Evolutionary conservation across 2,797 vertebrate species (phyloP), one percentile per base, ranked within the genome.

Genomic region (Taenioides sp.): DNA sequence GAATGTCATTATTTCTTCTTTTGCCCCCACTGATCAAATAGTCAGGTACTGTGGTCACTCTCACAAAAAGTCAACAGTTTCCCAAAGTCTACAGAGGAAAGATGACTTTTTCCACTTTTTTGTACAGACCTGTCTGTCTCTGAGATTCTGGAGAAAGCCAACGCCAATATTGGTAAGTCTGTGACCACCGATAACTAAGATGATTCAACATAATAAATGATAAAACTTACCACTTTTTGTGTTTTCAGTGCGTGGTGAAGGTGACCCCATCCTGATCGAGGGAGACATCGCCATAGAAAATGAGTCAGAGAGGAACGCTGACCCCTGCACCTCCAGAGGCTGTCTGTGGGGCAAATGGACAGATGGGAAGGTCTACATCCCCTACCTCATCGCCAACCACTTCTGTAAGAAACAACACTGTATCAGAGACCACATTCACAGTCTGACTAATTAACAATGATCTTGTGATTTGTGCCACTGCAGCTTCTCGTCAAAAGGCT

Each of bases 331-430:
- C 28, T 78, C 78, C 69, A 47, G 34, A 1, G 73, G 82, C 49
- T 93, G 92, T 80, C 69, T 73, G 81, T 93, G 91, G 92, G 55
- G 60, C 0, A 93, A 92, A 47, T 85, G 2, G 31, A 85, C 49
- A 5, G 92, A 93, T 1, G 90, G 91, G 47, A 89, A 80, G 2
- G 88, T 93, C 79, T 93, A 91, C 70, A 67, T 93, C 23, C n/a
- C 92, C 40, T 92, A 91, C 54, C 84, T 84, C 84, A 91, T 93
- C 65, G 25, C 85, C 66, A 91, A 72, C 64, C 88, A 91, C 50
- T 93, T 85, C 81, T 81, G 92, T 93, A 84, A 64, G 89, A 78
- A 47, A 14, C 4, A 31, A 22, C 55, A 58, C 12, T 14, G 4
- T 11, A 27, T 25, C 10, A 43, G 22, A 47, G 20, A 17, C 10